Evolutionary conservation across 2,888 invertebrate genomes (phyloP).

Genomic region (Lasius fuliginosus): DNA sequence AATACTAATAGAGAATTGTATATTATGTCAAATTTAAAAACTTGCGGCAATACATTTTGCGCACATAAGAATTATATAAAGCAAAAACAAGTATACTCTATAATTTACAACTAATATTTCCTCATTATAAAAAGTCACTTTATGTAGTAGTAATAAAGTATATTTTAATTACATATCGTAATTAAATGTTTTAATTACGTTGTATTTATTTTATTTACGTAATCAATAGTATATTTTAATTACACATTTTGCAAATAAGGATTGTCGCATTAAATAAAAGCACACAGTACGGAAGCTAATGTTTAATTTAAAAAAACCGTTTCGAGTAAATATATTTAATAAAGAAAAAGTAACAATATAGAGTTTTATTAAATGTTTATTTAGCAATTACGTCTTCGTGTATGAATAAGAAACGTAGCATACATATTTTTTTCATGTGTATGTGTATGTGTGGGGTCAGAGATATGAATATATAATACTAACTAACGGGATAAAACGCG

Average conservation of each 20-base stretch:
- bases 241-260: neutral
- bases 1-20: conserved; percentile 28
- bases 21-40: conserved; percentile 19
- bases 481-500: conserved; percentile 69
- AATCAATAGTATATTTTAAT: neutral
- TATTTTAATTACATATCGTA: neutral
- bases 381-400: conserved; percentile 80
- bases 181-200: neutral
- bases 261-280: conserved; percentile 15
- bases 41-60: neutral
- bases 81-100: conserved; percentile 3
- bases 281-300: neutral
- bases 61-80: conserved; percentile 12
- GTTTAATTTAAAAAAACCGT: neutral
- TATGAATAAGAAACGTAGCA: conserved; percentile 82
- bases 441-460: conserved; percentile 57
- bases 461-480: conserved; percentile 73
- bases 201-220: neutral
- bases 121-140: neutral
- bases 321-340: conserved; percentile 8
- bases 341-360: conserved; percentile 44
- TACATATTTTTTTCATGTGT: conserved; percentile 70
- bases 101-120: neutral
- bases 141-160: neutral
- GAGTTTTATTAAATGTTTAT: conserved; percentile 77